Conservation (phyloP, 1,140 invertebrate genomes). For the Melanaphis sacchari region DNA sequence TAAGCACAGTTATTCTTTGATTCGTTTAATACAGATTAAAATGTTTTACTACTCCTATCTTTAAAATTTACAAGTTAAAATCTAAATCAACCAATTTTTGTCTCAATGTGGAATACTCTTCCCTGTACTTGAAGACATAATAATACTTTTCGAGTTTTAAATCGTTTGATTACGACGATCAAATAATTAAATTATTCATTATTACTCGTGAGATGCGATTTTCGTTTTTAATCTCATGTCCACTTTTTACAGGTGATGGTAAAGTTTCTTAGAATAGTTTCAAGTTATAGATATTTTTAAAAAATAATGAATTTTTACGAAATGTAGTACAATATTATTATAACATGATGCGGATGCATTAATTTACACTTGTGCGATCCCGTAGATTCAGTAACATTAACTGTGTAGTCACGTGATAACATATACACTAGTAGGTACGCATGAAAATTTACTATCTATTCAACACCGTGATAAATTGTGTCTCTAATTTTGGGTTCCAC, state of each 20-base stretch:
- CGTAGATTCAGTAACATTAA: background rate
- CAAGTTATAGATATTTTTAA: background rate
- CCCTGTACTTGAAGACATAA: background rate
- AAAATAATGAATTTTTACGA: background rate
- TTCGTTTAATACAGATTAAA: no score
- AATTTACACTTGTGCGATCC: background rate
- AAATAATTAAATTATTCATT: background rate
- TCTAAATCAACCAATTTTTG: no score
- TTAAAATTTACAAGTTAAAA: no score
- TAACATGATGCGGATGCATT: background rate
- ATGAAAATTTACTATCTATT: background rate
- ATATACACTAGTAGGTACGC: background rate
- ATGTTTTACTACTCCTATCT: no score
- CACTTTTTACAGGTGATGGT: background rate
- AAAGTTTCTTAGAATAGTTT: background rate
- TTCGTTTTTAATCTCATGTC: background rate
- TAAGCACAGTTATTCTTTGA: no score
- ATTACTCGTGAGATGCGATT: background rate
- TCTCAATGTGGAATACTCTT: no score
- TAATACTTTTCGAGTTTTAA: background rate
- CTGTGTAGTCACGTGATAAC: background rate
- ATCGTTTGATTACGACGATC: background rate
- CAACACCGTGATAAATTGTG: background rate
- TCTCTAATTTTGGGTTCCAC: slow-evolving; percentile 49
- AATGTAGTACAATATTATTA: background rate